Evolutionary conservation across 1,140 invertebrate genomes (phyloP), one percentile per base, ranked within the genome.

Genomic region (Philotrypesis tridentata): DNA sequence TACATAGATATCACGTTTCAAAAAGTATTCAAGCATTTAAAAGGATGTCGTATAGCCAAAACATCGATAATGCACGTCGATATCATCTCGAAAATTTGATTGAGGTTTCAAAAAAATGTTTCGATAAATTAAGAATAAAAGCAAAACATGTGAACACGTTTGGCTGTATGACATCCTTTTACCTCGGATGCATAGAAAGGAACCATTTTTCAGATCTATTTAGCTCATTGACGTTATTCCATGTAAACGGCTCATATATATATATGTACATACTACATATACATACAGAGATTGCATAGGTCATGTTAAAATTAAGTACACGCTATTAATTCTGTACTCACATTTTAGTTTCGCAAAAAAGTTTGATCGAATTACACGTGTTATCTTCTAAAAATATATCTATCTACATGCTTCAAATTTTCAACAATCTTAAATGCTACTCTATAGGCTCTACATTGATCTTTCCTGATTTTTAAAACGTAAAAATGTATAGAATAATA

Each of bases 1-100:
- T 74, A 65, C 27, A 80, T 65, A 80, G 83, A 78, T 84, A 86
- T 85, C 82, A 86, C 84, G 83, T 79, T 79, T 76, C 83, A 82
- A 75, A 71, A 70, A 63, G 71, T 8, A 40, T 72, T 82, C 43
- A 23, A 82, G 73, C n/a, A 6, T 4, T 55, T 27, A 74, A n/a
- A n/a, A n/a, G n/a, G n/a, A n/a, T n/a, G n/a, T n/a, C n/a, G n/a
- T n/a, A n/a, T n/a, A n/a, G n/a, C n/a, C n/a, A n/a, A n/a, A n/a
- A n/a, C n/a, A n/a, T n/a, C n/a, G n/a, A n/a, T n/a, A n/a, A n/a
- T n/a, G n/a, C n/a, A n/a, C n/a, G n/a, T n/a, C n/a, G n/a, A n/a
- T n/a, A n/a, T n/a, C n/a, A n/a, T n/a, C n/a, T n/a, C n/a, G n/a
- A n/a, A n/a, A n/a, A n/a, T n/a, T n/a, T n/a, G n/a, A n/a, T n/a